Percentiles rank a stretch among this genome's conserved stretches.
Conservation (phyloP, 1,140 invertebrate species). For the Drosophila asahinai region DNA sequence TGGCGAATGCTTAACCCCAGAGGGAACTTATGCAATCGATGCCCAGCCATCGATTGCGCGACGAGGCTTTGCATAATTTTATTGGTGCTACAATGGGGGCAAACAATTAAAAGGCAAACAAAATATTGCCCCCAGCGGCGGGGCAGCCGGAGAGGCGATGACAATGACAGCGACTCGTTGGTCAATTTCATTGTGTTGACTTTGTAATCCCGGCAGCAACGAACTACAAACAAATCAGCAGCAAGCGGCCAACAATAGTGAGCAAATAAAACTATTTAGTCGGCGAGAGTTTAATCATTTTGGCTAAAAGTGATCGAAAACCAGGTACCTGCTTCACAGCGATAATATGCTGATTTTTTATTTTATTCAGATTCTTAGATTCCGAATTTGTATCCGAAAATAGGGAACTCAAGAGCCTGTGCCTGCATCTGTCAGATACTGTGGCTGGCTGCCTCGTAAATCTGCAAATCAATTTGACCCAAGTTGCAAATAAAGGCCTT, state of each 20-base stretch:
- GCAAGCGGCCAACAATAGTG: constrained; percentile 28
- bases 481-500: constrained; percentile 53
- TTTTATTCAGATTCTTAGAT: no score
- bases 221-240: constrained; percentile 42
- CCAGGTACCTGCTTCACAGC: neutral
- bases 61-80: constrained; percentile 61
- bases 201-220: constrained; percentile 45
- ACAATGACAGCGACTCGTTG: constrained; percentile 33
- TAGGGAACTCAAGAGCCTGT: neutral
- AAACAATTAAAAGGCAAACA: constrained; percentile 61
- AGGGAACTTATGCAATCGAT: constrained; percentile 37
- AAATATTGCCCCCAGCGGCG: constrained; percentile 27
- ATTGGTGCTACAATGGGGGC: constrained; percentile 47
- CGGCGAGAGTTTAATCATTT: constrained; percentile 9
- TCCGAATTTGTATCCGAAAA: neutral
- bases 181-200: constrained; percentile 57
- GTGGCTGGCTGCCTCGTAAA: constrained; percentile 24
- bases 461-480: constrained; percentile 67
- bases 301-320: neutral
- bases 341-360: neutral
- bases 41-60: constrained; percentile 32
- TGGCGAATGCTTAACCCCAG: constrained; percentile 6
- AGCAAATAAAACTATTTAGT: constrained; percentile 53
- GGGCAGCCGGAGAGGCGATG: constrained; percentile 5
- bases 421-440: constrained; percentile 20